A percentile compares a stretch with the other conserved stretches of the same genome.
phyloP scores from a whole-genome alignment of 2,797 vertebrate genomes.

The Alfaro cultratus region DNA sequence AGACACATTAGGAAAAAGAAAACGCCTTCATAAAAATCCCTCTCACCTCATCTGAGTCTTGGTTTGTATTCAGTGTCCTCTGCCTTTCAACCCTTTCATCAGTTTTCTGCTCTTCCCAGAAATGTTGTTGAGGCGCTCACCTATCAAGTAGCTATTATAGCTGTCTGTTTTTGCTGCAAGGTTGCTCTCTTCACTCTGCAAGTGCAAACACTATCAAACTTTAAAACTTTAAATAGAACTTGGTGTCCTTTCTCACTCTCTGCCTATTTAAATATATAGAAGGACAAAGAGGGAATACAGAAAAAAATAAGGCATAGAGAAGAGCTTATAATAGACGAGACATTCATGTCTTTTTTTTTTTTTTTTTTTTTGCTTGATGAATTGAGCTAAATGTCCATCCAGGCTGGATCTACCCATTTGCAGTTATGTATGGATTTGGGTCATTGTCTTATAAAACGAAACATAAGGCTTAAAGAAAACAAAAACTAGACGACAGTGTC shows the following conservation, averaged over 20 bases:
- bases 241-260: not conserved
- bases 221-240: conserved; percentile 19
- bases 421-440: not conserved
- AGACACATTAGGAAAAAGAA: conserved; percentile 23
- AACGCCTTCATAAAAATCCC: conserved; percentile 17
- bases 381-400: not conserved
- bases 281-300: not conserved
- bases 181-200: conserved; percentile 15
- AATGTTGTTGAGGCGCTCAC: conserved; percentile 29
- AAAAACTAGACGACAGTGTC: not conserved
- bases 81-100: conserved; percentile 20
- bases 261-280: not conserved
- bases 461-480: not conserved
- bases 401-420: not conserved
- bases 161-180: conserved; percentile 14
- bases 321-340: not conserved
- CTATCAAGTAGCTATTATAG: conserved; percentile 11
- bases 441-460: not conserved
- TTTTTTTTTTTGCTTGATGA: not conserved
- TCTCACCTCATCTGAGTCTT: not conserved
- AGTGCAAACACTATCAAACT: conserved; percentile 2
- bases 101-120: conserved; percentile 13
- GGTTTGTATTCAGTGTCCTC: conserved; percentile 6
- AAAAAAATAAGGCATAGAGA: not conserved
- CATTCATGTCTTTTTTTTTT: not conserved